Evolutionary conservation across 2,888 invertebrate species (phyloP).

Genomic region (Tenthredo distinguenda): DNA sequence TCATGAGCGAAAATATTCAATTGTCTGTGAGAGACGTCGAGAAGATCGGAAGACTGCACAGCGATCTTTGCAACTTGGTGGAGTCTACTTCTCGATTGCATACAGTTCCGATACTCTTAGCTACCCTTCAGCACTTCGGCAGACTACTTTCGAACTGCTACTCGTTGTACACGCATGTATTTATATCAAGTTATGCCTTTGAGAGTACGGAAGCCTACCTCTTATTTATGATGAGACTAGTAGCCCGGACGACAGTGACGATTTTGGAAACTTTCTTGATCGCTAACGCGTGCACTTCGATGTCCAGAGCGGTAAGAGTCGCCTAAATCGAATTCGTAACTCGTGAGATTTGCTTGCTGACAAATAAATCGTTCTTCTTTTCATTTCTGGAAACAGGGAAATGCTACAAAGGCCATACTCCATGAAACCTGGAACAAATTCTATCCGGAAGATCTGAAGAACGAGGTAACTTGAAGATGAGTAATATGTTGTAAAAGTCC

Average conservation of each 20-base stretch:
- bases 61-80: not conserved
- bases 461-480: not conserved
- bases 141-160: not conserved
- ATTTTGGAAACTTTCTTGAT: not conserved
- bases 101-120: not conserved
- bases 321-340: not conserved
- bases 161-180: not conserved
- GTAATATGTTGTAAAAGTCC: too few relatives aligned
- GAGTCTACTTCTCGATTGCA: not conserved
- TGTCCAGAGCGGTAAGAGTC: not conserved
- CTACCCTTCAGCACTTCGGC: too few relatives aligned
- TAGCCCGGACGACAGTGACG: too few relatives aligned
- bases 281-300: not conserved
- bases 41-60: not conserved
- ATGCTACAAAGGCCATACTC: not conserved
- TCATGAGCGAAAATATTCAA: not conserved
- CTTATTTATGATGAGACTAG: too few relatives aligned
- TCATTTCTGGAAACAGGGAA: not conserved
- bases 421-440: not conserved
- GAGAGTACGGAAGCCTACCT: too few relatives aligned
- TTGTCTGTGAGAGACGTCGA: not conserved
- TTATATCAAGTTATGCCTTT: too few relatives aligned
- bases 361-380: not conserved
- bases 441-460: not conserved
- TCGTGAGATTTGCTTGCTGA: not conserved